Evolutionary conservation across 1,140 invertebrate species (phyloP).

Genomic region (Anthonomus grandis): DNA sequence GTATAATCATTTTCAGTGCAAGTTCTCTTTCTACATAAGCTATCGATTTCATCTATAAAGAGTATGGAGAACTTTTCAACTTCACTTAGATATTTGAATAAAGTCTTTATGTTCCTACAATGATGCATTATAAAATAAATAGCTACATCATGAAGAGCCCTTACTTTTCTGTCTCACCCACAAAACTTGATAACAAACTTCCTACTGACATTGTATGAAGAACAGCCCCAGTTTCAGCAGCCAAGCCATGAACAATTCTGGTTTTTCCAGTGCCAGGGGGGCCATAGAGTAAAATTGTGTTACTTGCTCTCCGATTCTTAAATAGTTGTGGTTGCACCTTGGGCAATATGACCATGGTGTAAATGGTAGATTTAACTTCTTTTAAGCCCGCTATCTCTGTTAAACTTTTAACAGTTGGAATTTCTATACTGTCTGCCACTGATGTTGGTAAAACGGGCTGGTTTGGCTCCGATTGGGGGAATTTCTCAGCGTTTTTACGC

Average conservation of each 20-base stretch:
- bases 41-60: slow-evolving; percentile 62
- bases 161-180: slow-evolving; percentile 61
- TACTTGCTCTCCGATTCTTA: slow-evolving; percentile 35
- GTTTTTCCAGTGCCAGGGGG: slow-evolving; percentile 73
- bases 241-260: slow-evolving; percentile 57
- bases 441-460: no score
- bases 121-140: neutral
- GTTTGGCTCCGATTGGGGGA: no score
- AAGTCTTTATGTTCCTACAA: slow-evolving; percentile 19
- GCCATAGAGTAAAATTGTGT: slow-evolving; percentile 65
- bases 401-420: slow-evolving; percentile 36
- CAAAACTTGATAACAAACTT: slow-evolving; percentile 55
- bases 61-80: slow-evolving; percentile 48
- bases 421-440: no score
- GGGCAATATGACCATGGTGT: slow-evolving; percentile 35
- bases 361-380: slow-evolving; percentile 19
- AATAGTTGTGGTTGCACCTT: slow-evolving; percentile 43
- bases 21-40: slow-evolving; percentile 54
- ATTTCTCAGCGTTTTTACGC: no score
- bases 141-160: slow-evolving; percentile 10
- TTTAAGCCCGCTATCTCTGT: slow-evolving; percentile 36
- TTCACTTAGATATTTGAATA: slow-evolving; percentile 50
- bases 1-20: slow-evolving; percentile 53
- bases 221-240: slow-evolving; percentile 52
- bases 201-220: slow-evolving; percentile 56